phyloP scores from a whole-genome alignment of 2,888 invertebrate species.

The Hydroisotoma schaefferi region DNA sequence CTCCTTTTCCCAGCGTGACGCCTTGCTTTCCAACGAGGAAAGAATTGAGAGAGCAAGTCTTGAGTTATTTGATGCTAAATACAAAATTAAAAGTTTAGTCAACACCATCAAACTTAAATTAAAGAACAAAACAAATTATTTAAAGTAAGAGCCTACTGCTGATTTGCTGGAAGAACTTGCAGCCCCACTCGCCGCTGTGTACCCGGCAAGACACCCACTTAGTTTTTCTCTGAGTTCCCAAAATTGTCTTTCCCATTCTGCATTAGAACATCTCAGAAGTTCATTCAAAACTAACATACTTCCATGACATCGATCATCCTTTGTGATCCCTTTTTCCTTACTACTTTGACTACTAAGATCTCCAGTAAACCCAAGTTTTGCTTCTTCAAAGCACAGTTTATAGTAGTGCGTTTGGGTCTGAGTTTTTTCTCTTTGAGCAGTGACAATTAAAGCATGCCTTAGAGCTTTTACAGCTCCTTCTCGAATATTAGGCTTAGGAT shows the following conservation, averaged over 20 bases:
- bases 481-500: slow-evolving; percentile 84
- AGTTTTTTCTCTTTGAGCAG: slow-evolving; percentile 91
- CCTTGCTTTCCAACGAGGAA: slow-evolving; percentile 37
- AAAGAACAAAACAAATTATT: background rate
- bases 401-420: slow-evolving; percentile 73
- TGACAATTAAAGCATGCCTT: slow-evolving; percentile 90
- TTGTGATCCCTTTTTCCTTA: slow-evolving; percentile 72
- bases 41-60: slow-evolving; percentile 36
- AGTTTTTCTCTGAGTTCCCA: slow-evolving; percentile 64
- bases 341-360: slow-evolving; percentile 66
- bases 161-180: slow-evolving; percentile 26
- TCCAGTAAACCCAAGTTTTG: slow-evolving; percentile 74
- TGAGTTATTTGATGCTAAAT: slow-evolving; percentile 25
- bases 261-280: slow-evolving; percentile 82
- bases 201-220: slow-evolving; percentile 32
- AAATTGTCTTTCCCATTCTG: slow-evolving; percentile 78
- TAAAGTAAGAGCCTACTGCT: slow-evolving; percentile 7
- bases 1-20: slow-evolving; percentile 32
- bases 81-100: background rate
- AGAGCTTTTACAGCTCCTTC: slow-evolving; percentile 91
- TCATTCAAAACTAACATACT: slow-evolving; percentile 91
- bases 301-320: slow-evolving; percentile 89
- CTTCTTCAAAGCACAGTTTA: slow-evolving; percentile 88
- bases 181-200: slow-evolving; percentile 25
- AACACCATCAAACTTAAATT: background rate